Percentiles rank a stretch among this genome's conserved stretches.
These are phyloP conservation scores for Phyllopteryx taeniolatus DNA, from an alignment of 2,113 vertebrate genomes.

Conservation along the genomic window DNA sequence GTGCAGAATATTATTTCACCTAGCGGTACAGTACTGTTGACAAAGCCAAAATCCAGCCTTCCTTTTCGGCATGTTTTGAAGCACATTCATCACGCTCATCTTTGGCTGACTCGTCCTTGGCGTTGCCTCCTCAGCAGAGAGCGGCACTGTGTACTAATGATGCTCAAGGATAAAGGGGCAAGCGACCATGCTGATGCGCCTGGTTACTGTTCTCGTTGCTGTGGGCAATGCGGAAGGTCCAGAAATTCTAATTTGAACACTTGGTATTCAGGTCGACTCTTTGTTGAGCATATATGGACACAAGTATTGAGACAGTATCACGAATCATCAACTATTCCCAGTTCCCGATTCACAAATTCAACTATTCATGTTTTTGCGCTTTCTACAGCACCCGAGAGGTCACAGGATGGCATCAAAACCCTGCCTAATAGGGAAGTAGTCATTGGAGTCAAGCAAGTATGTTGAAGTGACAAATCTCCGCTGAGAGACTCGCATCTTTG, in stretches of 20 bases:
- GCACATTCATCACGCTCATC: slow-evolving; percentile 1
- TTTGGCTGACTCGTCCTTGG: slow-evolving; percentile 3
- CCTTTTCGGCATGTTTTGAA: slow-evolving; percentile 4
- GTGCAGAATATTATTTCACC: background rate
- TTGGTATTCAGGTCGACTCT: background rate
- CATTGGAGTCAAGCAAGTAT: too few relatives aligned
- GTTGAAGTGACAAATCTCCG: too few relatives aligned
- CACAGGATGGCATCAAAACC: too few relatives aligned
- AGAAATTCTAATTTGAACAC: background rate
- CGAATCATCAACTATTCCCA: too few relatives aligned
- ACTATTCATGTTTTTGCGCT: too few relatives aligned
- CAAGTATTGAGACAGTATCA: background rate
- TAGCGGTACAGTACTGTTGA: background rate
- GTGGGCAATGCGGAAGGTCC: background rate
- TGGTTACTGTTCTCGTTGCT: background rate
- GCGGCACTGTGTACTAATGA: slow-evolving; percentile 8
- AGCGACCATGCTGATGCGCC: background rate
- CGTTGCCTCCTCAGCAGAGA: slow-evolving; percentile 6
- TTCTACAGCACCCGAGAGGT: too few relatives aligned
- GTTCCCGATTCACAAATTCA: too few relatives aligned
- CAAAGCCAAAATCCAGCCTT: background rate
- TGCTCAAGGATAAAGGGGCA: slow-evolving; percentile 4
- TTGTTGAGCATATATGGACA: background rate
- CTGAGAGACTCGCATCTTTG: too few relatives aligned
- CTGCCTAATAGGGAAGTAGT: too few relatives aligned